These are phyloP conservation scores for Cottus gobio DNA, from an alignment of 2,113 vertebrate genomes.

Conservation along the genomic window DNA sequence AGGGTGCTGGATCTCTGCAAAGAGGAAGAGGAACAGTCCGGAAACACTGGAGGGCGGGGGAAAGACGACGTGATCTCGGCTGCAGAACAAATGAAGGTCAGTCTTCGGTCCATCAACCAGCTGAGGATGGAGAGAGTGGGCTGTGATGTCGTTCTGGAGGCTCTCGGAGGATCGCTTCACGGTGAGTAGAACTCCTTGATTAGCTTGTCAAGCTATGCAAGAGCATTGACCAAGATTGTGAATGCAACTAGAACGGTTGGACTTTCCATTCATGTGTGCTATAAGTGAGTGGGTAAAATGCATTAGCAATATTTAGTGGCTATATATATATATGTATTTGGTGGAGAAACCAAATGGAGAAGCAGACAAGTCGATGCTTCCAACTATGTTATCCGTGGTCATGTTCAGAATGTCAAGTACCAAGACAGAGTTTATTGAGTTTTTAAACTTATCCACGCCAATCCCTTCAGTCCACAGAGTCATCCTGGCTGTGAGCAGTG, in stretches of 20 bases:
- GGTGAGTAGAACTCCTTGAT: constrained; percentile 73
- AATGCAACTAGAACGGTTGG: no score
- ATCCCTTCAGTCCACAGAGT: constrained; percentile 88
- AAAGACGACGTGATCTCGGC: constrained; percentile 46
- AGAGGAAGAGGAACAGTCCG: constrained; percentile 10
- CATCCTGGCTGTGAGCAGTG: constrained; percentile 88
- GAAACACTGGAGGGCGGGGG: not conserved
- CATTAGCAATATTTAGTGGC: no score
- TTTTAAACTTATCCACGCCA: no score
- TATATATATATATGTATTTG: not conserved
- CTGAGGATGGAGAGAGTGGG: constrained; percentile 82
- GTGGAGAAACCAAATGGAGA: no score
- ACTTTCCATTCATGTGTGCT: no score
- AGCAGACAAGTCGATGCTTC: no score
- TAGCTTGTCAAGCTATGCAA: not conserved
- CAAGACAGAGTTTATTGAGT: no score
- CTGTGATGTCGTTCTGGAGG: constrained; percentile 87
- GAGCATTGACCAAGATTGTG: not conserved
- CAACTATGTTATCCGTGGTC: no score
- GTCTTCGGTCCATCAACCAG: constrained; percentile 77
- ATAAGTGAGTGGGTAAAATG: no score
- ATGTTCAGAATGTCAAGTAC: no score
- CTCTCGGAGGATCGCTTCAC: constrained; percentile 72
- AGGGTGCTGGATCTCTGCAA: constrained; percentile 80
- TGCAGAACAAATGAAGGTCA: constrained; percentile 81